phyloP scores from a whole-genome alignment of 2,113 vertebrate species.

The Ammodramus savannarum region DNA sequence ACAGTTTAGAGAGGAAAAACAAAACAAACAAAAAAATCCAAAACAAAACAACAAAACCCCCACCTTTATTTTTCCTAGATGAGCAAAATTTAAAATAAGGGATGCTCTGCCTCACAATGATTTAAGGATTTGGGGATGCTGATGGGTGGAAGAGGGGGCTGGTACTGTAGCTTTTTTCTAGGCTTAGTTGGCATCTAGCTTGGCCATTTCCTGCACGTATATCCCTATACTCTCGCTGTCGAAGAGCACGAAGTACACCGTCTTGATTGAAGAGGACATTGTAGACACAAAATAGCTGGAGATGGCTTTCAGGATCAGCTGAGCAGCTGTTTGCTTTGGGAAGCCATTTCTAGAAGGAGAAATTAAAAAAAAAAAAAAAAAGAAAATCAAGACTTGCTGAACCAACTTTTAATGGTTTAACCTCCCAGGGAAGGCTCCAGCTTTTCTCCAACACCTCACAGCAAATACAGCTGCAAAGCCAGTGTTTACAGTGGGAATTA shows the following conservation, averaged over 20 bases:
- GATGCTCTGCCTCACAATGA: conserved; percentile 65
- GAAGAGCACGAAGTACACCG: conserved; percentile 96
- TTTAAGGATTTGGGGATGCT: conserved; percentile 34
- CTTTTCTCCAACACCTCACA: rapidly evolving
- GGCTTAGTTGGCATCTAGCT: conserved; percentile 89
- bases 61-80: conserved; percentile 73
- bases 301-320: conserved; percentile 98
- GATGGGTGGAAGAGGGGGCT: conserved; percentile 3
- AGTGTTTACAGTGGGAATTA: not conserved
- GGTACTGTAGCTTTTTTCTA: conserved; percentile 33
- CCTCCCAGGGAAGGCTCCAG: rapidly evolving
- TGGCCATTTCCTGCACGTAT: conserved; percentile 98
- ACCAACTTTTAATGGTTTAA: not conserved
- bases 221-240: conserved; percentile 99
- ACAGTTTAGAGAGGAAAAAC: conserved; percentile 71
- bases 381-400: not conserved
- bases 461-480: not conserved
- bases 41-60: conserved; percentile 65
- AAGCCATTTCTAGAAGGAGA: conserved; percentile 85
- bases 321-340: conserved; percentile 96
- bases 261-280: conserved; percentile 99
- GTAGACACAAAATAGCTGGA: conserved; percentile 98
- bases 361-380: not conserved
- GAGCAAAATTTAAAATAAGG: conserved; percentile 69
- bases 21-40: conserved; percentile 61